A percentile compares a stretch with the other conserved stretches of the same genome.
phyloP scores from a whole-genome alignment of 2,113 vertebrate species.

The Campylomormyrus tamandua region DNA sequence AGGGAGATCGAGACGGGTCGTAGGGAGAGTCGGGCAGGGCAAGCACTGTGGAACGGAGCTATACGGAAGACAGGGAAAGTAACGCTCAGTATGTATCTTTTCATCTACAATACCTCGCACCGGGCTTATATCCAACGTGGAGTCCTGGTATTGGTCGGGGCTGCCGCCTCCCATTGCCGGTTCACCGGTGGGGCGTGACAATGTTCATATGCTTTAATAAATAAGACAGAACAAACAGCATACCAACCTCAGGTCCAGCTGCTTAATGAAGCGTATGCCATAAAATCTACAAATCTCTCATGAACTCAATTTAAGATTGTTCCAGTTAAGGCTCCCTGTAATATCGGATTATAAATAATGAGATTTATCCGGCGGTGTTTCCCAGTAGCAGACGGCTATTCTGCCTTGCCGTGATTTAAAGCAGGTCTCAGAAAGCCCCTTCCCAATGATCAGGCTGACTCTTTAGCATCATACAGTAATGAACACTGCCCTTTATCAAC shows the following conservation, averaged over 20 bases:
- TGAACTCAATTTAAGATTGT: not conserved
- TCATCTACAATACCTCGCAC: too few relatives aligned
- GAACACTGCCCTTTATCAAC: not conserved
- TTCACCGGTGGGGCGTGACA: too few relatives aligned
- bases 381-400: not conserved
- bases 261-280: not conserved
- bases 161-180: too few relatives aligned
- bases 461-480: not conserved
- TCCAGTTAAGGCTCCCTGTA: not conserved
- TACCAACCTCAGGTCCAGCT: not conserved
- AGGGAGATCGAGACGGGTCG: too few relatives aligned
- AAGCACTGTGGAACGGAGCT: too few relatives aligned
- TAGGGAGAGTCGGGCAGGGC: too few relatives aligned
- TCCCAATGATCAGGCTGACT: not conserved
- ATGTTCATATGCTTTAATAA: not conserved
- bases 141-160: too few relatives aligned
- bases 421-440: not conserved
- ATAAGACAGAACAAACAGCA: not conserved
- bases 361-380: not conserved
- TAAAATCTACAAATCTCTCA: constrained; percentile 6
- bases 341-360: not conserved
- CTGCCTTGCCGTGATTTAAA: not conserved
- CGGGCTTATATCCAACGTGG: too few relatives aligned
- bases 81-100: too few relatives aligned
- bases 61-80: too few relatives aligned